Percentiles rank a stretch among this genome's conserved stretches.
Evolutionary conservation across 2,888 invertebrate genomes (phyloP).

Genomic region (Caenorhabditis sp.): DNA sequence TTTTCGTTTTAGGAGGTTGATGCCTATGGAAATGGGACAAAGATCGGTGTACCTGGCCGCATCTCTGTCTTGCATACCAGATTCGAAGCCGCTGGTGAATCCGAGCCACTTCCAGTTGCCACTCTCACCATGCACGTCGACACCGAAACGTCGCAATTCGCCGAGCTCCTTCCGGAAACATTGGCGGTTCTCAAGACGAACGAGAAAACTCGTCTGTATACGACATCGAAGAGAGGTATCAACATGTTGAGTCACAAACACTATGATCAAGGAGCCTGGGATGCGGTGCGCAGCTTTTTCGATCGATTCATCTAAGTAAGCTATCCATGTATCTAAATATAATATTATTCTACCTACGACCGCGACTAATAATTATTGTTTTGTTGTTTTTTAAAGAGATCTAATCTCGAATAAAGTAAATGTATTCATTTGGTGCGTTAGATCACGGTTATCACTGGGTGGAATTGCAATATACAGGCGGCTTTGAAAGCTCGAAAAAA

Average conservation of each 20-base stretch:
- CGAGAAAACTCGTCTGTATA: constrained; percentile 41
- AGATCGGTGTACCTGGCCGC: constrained; percentile 25
- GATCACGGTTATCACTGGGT: neutral
- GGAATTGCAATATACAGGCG: neutral
- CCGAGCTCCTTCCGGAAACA: constrained; percentile 33
- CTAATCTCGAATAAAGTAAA: neutral
- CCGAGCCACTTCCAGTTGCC: constrained; percentile 14
- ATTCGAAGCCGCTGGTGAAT: constrained; percentile 16
- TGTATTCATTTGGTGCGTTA: neutral
- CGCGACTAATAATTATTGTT: neutral
- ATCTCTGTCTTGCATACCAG: constrained; percentile 33
- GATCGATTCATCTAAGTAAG: constrained; percentile 14
- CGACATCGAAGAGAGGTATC: constrained; percentile 25
- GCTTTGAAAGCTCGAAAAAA: neutral
- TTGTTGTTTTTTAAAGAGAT: neutral
- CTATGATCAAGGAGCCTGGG: constrained; percentile 40
- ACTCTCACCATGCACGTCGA: constrained; percentile 36
- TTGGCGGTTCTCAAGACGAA: constrained; percentile 33
- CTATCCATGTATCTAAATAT: no score
- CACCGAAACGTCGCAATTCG: constrained; percentile 28
- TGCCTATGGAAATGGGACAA: constrained; percentile 41
- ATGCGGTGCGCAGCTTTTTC: constrained; percentile 38
- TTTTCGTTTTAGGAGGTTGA: constrained; percentile 31
- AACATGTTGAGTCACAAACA: constrained; percentile 43
- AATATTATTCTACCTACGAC: neutral